Percentiles rank a stretch among this genome's conserved stretches.
Evolutionary conservation across 2,888 invertebrate genomes (phyloP).

Genomic region (Smittia sp.): DNA sequence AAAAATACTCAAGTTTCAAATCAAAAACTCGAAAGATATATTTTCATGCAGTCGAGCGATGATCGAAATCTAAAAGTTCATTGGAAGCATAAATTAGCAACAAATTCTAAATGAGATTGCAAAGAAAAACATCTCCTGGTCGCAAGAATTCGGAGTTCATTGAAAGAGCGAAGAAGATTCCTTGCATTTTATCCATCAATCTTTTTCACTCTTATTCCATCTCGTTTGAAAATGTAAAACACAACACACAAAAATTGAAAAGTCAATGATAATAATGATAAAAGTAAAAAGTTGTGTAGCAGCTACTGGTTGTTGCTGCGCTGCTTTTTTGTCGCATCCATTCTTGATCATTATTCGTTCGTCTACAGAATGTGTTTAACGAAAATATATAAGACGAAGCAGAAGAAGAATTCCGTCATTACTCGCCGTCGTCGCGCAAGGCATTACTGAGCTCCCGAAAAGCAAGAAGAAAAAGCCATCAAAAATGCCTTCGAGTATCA

Average conservation of each 20-base stretch:
- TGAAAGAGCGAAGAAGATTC: background rate
- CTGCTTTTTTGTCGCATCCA: conserved; percentile 27
- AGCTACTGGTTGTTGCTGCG: conserved; percentile 40
- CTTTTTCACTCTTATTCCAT: background rate
- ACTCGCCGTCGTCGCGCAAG: conserved; percentile 15
- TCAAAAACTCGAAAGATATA: too few relatives aligned
- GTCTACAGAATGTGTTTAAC: conserved; percentile 26
- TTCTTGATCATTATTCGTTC: conserved; percentile 28
- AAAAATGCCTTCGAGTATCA: conserved; percentile 2
- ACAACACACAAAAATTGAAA: background rate
- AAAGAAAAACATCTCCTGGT: background rate
- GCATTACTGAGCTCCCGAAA: conserved; percentile 11
- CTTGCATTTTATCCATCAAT: conserved; percentile 3
- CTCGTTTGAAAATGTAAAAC: background rate
- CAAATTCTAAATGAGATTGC: background rate
- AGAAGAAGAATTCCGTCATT: conserved; percentile 9
- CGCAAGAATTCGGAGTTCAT: background rate
- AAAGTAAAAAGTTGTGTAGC: conserved; percentile 39
- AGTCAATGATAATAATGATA: conserved; percentile 42
- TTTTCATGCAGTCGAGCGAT: background rate
- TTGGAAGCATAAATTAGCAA: background rate
- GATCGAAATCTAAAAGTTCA: background rate
- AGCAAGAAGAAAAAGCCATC: conserved; percentile 9
- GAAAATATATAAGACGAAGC: background rate
- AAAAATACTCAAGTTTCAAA: too few relatives aligned